These are phyloP conservation scores for Clitarchus hookeri DNA, from an alignment of 2,888 invertebrate genomes.

Conservation along the genomic window DNA sequence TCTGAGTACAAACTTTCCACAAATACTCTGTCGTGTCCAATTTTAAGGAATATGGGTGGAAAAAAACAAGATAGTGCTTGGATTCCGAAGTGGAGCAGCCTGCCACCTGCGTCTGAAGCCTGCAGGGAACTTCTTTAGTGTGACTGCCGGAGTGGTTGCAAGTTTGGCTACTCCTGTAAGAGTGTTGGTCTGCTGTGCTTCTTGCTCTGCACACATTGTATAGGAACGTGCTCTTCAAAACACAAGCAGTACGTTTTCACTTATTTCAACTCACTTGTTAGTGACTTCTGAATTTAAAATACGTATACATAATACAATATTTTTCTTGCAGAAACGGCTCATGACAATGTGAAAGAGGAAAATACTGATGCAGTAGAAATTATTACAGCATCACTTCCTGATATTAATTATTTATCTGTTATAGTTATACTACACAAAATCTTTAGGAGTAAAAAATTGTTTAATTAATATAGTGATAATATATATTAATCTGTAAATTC, in stretches of 20 bases:
- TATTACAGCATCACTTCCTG: too few relatives aligned
- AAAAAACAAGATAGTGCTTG: background rate
- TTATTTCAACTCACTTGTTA: background rate
- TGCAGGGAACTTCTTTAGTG: constrained; percentile 5
- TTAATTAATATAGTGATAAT: too few relatives aligned
- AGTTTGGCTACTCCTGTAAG: background rate
- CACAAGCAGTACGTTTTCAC: background rate
- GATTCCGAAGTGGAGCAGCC: background rate
- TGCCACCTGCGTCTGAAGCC: background rate
- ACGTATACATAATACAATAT: too few relatives aligned
- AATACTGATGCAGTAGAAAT: too few relatives aligned
- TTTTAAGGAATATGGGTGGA: background rate
- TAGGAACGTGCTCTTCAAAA: background rate
- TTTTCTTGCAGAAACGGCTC: too few relatives aligned
- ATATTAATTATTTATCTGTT: too few relatives aligned
- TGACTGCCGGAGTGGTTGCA: constrained; percentile 15
- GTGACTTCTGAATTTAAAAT: too few relatives aligned
- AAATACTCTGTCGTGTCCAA: background rate
- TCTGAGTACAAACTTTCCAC: background rate
- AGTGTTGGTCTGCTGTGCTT: constrained; percentile 10
- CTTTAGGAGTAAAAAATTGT: too few relatives aligned
- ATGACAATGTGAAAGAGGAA: too few relatives aligned
- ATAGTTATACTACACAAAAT: too few relatives aligned
- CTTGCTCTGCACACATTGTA: constrained; percentile 10
- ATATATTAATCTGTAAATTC: too few relatives aligned